Percentiles rank a stretch among this genome's conserved stretches.
Conservation (phyloP, 2,797 vertebrate species). For the Orientallactaga sibirica region DNA sequence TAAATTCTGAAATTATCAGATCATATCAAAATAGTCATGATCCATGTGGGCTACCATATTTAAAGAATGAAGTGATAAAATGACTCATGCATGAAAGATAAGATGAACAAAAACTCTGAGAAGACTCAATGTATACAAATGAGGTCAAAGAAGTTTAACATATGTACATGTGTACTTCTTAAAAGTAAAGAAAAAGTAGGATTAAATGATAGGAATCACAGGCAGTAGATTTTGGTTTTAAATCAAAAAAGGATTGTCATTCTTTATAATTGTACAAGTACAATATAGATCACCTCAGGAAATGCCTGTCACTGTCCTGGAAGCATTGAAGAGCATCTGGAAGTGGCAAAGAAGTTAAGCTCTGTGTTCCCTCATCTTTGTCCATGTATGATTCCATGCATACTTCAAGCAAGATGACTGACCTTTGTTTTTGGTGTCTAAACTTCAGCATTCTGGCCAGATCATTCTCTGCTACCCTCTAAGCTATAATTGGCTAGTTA, state of each 20-base stretch:
- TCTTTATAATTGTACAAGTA: neutral
- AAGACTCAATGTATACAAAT: neutral
- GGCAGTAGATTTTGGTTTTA: neutral
- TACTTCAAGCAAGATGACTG: neutral
- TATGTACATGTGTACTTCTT: neutral
- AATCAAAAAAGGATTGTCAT: neutral
- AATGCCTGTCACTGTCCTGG: neutral
- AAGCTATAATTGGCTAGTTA: neutral
- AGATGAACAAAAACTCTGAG: neutral
- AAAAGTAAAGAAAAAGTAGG: neutral
- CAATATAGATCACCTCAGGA: neutral
- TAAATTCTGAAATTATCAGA: neutral
- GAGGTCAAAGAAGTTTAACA: neutral
- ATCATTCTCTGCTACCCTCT: neutral
- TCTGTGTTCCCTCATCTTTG: neutral
- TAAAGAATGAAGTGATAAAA: constrained; percentile 23
- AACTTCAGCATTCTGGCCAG: neutral
- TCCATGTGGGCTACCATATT: neutral
- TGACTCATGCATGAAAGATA: neutral
- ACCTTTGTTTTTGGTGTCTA: neutral
- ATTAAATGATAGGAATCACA: neutral
- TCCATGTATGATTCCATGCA: neutral
- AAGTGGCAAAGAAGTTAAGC: neutral
- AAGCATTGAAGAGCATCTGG: neutral
- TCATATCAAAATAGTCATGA: neutral